Evolutionary conservation across 2,113 vertebrate genomes (phyloP), one percentile per base, ranked within the genome.

Genomic region (Todiramphus saurophagus): DNA sequence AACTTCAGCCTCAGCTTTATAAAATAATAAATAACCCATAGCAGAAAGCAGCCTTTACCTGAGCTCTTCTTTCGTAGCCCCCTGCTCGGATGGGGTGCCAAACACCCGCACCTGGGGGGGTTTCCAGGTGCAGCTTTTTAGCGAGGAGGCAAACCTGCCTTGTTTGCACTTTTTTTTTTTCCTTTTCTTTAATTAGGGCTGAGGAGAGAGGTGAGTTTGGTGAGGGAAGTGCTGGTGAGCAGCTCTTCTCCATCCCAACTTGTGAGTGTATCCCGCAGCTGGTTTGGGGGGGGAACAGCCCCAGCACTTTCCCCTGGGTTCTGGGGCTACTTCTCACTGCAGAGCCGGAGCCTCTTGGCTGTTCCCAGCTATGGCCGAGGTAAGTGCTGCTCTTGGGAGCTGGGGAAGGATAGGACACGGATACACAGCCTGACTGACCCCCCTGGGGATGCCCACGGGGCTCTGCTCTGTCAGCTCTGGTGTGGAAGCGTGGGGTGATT

Each of bases 241-340:
- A 8, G 62, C 7, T 33, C 1, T 0, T 2, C 5, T 27, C 1
- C 1, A 0, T 1, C 1, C 5, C 6, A 2, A 17, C 1, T 1
- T 19, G 30, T 5, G 13, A 12, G 63, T 9, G 30, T 20, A 33
- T 11, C 8, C 4, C 30, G 13, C 3, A 4, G 39, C 41, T 0
- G 14, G 14, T 2, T 23, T 4, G 46, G 50, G 18, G 1, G 48
- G 2, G 50, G 16, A 50, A 20, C 5, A 17, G 30, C 16, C 5
- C 10, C 12, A 3, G 46, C 1, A 0, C 2, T 25, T 64, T 43
- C 41, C 28, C 28, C 16, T 16, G 25, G 7, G 16, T 25, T 30
- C 28, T 28, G 55, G 55, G 55, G 55, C 30, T 33, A 10, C 55
- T 17, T 31, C 30, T 33, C 19, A 4, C 30, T 3, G 7, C 13